Evolutionary conservation across 92 coral and sea anemone species (phyloP), one percentile per base, ranked within the genome.

Genomic region (Phenganax stokvisi): DNA sequence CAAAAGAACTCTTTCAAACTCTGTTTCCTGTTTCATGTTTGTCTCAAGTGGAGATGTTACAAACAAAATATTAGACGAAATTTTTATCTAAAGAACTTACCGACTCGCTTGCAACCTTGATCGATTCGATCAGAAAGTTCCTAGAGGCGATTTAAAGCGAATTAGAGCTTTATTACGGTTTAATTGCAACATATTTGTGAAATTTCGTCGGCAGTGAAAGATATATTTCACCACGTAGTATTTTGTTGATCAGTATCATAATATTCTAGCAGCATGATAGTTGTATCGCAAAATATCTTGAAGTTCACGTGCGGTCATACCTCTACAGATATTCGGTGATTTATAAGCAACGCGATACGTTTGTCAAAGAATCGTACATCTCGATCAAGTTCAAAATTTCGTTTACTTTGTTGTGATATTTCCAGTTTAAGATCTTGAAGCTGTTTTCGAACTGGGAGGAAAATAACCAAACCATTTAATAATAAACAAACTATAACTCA

Each of bases 351-450:
- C n/a, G 97, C 98, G 53, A 94, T 94, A 59, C 94, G 89, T 69
- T 94, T 92, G 88, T 94, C 98, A 72, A 94, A 94, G 82, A 92
- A 90, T 12, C 91, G 93, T 20, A 91, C 98, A 76, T 94, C 97
- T 61, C 87, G 87, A 72, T 94, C 98, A 79, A 94, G 80, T 64
- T 94, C 98, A 80, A 92, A 94, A 85, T 94, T 94, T 83, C 87
- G 91, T 77, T 90, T 94, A 78, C 98, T 92, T 56, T 88, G 89
- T 20, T 94, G 96, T 7, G 98, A 94, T 47, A 94, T 94, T 73
- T 92, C 90, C 29, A 85, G 89, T 79, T 94, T 94, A 51, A 94
- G 90, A 51, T 79, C 71, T 87, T 90, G 89, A 28, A 94, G 89
- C 71, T 91, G 87, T 51, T 90, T 89, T 62, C 90, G 97, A 51